phyloP scores from a whole-genome alignment of 2,888 invertebrate species.

The Teleiodes luculella region DNA sequence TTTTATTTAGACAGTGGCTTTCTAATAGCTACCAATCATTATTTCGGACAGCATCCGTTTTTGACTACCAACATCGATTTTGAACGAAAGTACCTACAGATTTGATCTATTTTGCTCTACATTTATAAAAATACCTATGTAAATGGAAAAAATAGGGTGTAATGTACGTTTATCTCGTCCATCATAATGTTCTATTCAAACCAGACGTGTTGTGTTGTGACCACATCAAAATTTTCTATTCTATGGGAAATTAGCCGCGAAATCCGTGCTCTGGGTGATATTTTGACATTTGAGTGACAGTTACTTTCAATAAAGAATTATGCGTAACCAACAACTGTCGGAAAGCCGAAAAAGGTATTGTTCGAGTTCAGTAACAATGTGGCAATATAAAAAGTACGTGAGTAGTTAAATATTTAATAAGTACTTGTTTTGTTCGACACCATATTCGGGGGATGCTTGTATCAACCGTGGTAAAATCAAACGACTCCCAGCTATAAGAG shows the following conservation, averaged over 20 bases:
- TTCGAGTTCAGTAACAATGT: constrained; percentile 27
- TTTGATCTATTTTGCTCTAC: constrained; percentile 1
- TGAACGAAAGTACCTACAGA: not conserved
- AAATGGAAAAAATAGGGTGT: not conserved
- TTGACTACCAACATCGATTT: not conserved
- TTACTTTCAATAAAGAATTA: constrained; percentile 67
- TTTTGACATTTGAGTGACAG: constrained; percentile 75
- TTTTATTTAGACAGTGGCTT: constrained; percentile 58
- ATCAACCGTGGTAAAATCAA: constrained; percentile 1
- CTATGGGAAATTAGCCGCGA: constrained; percentile 58
- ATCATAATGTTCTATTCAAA: constrained; percentile 14
- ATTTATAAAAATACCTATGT: not conserved
- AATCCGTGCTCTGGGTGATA: constrained; percentile 47
- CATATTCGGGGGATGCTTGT: not conserved
- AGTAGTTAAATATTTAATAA: constrained; percentile 22
- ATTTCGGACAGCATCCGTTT: constrained; percentile 25
- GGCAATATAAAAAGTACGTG: constrained; percentile 20
- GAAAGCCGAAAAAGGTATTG: constrained; percentile 34
- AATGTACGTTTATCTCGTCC: not conserved
- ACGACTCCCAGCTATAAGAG: not conserved
- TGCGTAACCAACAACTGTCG: constrained; percentile 57
- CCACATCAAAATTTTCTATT: constrained; percentile 46
- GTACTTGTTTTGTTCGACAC: constrained; percentile 15
- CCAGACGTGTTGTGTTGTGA: constrained; percentile 35
- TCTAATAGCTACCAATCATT: constrained; percentile 48